Base-by-base conservation (phyloP, 2,113 vertebrate species). In the Lepus americanus region DNA sequence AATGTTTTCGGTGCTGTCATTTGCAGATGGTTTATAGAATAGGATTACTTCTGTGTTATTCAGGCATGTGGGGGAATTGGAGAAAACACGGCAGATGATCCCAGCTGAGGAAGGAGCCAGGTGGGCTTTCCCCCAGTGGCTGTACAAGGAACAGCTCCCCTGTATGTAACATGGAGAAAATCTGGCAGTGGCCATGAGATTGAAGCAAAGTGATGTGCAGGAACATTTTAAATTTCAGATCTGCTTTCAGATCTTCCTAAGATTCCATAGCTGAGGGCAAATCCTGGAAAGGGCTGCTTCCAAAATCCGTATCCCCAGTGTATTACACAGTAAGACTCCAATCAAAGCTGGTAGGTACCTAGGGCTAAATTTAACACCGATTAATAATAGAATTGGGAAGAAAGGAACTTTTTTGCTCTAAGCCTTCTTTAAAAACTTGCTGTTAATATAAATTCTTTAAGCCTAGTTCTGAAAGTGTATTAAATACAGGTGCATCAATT, bases 291-390 rank as follows among this genome's bases (percentile, higher is more conserved):
- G 10, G 13, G 72, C 53, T 31, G 19, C 76, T 33, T 12, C 9
- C 51, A 78, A 66, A 6, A n/a, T 49, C 69, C 72, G 39, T 59
- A 92, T 77, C 77, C 36, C 11, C 25, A 64, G 39, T 76, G 20
- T 79, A 20, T 92, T 94, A 85, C 67, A 76, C 81, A 92, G 67
- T 23, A 31, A 49, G 51, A 69, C 29, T 27, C 31, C 22, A 29
- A 9, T 33, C 51, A 79, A 80, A 85, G 53, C 72, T 84, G 36
- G 1, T 51, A 80, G 9, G 17, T 83, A 83, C 86, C 22, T n/a
- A 78, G n/a, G 27, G 64, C 55, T 49, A 59, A 92, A 78, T 84
- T 84, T 59, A 95, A 63, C 73, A 77, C n/a, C 86, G 44, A 87
- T 19, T n/a, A 76, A 14, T 64, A 72, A 36, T 4, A 76, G 44